phyloP scores from a whole-genome alignment of 37 sponge, comb jelly and placozoan species.

The Petrosia ficiformis region DNA sequence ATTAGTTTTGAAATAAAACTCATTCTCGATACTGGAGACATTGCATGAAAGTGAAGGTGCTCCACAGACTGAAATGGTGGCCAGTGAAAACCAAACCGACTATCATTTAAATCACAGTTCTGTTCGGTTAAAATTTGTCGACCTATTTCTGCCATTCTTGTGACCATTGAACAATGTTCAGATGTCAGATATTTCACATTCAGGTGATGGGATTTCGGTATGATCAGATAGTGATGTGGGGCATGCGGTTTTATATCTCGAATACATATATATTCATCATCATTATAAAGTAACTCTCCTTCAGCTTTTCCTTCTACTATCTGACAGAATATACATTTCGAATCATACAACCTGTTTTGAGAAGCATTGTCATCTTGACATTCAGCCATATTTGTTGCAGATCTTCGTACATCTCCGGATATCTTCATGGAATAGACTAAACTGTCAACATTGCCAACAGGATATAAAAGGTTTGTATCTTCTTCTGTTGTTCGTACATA shows the following conservation, averaged over 20 bases:
- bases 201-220: conserved; percentile 56
- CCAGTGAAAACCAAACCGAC: conserved; percentile 87
- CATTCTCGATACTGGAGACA: conserved; percentile 60
- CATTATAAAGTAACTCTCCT: conserved; percentile 58
- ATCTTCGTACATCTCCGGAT: too few relatives aligned
- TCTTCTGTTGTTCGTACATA: too few relatives aligned
- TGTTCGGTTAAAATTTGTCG: conserved; percentile 31
- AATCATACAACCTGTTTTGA: too few relatives aligned
- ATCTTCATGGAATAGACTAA: too few relatives aligned
- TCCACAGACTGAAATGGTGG: conserved; percentile 70
- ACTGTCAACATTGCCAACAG: too few relatives aligned
- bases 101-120: conserved; percentile 30
- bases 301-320: conserved; percentile 32
- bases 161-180: conserved; percentile 46
- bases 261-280: conserved; percentile 74
- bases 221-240: conserved; percentile 72
- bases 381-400: too few relatives aligned
- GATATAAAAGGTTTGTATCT: too few relatives aligned
- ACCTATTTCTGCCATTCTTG: conserved; percentile 66
- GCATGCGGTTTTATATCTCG: conserved; percentile 68
- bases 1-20: conserved; percentile 57
- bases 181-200: conserved; percentile 22
- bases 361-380: too few relatives aligned
- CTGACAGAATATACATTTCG: conserved; percentile 58
- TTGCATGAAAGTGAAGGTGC: conserved; percentile 84